phyloP scores from a whole-genome alignment of 1,140 invertebrate genomes.

The Prorops nasuta region DNA sequence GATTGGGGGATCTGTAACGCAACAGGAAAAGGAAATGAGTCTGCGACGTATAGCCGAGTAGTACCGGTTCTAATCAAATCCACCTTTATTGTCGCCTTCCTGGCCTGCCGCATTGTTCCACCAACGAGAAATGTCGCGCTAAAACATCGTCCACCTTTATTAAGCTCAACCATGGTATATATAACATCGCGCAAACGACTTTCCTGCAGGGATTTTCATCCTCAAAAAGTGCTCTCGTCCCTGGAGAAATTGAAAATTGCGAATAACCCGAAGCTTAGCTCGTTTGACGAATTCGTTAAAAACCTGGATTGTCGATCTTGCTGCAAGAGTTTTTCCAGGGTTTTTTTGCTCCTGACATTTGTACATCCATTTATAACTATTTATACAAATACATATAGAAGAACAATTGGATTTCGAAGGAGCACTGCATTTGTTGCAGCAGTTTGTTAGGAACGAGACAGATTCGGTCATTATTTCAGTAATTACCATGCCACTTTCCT shows the following conservation, averaged over 20 bases:
- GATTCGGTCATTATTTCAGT: constrained; percentile 22
- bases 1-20: not conserved
- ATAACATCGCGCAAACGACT: too few species aligned
- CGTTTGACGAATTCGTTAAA: too few species aligned
- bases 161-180: too few species aligned
- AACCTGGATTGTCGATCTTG: too few species aligned
- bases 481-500: constrained; percentile 20
- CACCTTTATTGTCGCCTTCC: constrained; percentile 13
- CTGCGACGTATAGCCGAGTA: not conserved
- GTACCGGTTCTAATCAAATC: constrained; percentile 21
- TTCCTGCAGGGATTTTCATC: too few species aligned
- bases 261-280: too few species aligned
- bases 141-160: constrained; percentile 9
- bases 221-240: too few species aligned
- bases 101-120: constrained; percentile 1
- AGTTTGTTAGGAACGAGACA: constrained; percentile 10
- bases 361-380: too few species aligned
- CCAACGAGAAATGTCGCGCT: constrained; percentile 6
- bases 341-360: too few species aligned
- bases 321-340: too few species aligned
- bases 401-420: constrained; percentile 23
- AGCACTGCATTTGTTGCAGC: constrained; percentile 11
- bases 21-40: constrained; percentile 3
- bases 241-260: too few species aligned
- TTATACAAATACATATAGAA: too few species aligned